phyloP scores from a whole-genome alignment of 2,113 vertebrate genomes.

The Caretta caretta region DNA sequence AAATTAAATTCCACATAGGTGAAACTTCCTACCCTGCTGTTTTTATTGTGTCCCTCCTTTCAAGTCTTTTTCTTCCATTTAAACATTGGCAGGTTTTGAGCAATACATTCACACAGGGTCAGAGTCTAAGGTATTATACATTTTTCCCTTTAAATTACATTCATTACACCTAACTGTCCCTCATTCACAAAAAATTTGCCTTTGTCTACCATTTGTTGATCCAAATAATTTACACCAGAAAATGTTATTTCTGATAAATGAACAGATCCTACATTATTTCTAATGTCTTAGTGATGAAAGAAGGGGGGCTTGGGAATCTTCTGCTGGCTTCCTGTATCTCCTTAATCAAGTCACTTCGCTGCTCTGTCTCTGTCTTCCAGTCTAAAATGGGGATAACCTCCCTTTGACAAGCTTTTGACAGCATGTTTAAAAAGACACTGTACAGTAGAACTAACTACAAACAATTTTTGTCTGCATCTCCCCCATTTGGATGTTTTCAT shows the following conservation, averaged over 20 bases:
- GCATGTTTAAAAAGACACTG: not conserved
- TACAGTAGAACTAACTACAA: not conserved
- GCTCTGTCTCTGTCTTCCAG: accelerated
- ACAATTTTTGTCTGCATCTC: not conserved
- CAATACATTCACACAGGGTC: not conserved
- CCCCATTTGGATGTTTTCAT: not conserved
- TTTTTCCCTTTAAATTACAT: not conserved
- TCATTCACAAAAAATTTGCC: not conserved
- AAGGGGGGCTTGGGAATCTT: accelerated
- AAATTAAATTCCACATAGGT: not conserved
- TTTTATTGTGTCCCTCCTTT: not conserved
- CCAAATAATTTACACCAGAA: not conserved
- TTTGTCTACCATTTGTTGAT: not conserved
- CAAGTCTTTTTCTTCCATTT: not conserved
- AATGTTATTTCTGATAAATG: not conserved
- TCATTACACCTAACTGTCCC: not conserved
- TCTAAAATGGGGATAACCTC: not conserved
- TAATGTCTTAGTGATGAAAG: not conserved
- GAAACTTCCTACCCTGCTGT: not conserved
- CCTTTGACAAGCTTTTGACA: not conserved
- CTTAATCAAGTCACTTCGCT: not conserved
- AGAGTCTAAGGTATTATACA: not conserved
- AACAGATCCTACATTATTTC: not conserved
- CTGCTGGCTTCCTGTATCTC: accelerated
- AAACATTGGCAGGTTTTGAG: too few species aligned